Evolutionary conservation across 1,140 invertebrate species (phyloP).

Genomic region (Micrasema minimum): DNA sequence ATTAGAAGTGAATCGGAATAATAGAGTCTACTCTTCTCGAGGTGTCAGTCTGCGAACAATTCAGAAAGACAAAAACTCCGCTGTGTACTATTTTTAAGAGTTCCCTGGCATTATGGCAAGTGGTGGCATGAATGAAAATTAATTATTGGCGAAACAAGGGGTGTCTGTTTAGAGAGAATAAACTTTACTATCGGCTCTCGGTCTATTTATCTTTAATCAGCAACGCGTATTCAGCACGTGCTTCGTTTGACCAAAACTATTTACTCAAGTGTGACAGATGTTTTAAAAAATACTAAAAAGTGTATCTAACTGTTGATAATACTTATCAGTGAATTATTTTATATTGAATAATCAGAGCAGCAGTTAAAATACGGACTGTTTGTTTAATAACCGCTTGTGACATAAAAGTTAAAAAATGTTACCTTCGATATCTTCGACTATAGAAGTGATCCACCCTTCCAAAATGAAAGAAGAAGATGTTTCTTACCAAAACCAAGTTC

Average conservation of each 20-base stretch:
- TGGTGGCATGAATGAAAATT: conserved; percentile 36
- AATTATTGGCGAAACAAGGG: conserved; percentile 36
- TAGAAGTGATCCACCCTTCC: not conserved
- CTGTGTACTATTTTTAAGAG: conserved; percentile 40
- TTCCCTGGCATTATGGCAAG: conserved; percentile 21
- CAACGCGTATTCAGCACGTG: not conserved
- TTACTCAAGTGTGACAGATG: conserved; percentile 9
- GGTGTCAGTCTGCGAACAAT: conserved; percentile 44
- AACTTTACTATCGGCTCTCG: not conserved
- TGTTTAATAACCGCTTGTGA: no score
- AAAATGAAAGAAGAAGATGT: conserved; percentile 16
- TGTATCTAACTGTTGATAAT: no score
- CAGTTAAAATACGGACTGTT: no score
- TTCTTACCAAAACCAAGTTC: conserved; percentile 1
- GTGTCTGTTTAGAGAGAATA: conserved; percentile 13
- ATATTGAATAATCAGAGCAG: no score
- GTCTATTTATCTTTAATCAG: conserved; percentile 11
- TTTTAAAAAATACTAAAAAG: conserved; percentile 1
- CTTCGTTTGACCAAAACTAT: conserved; percentile 7
- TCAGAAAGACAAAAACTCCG: conserved; percentile 35
- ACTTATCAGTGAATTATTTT: no score
- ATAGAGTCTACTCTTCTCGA: conserved; percentile 43
- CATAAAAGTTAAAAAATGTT: not conserved
- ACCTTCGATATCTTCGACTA: conserved; percentile 6
- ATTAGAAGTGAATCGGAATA: conserved; percentile 43